A percentile compares a stretch with the other conserved stretches of the same genome.
These are phyloP conservation scores for Drosophila melanosoma DNA, from an alignment of 2,888 invertebrate species.

Conservation along the genomic window DNA sequence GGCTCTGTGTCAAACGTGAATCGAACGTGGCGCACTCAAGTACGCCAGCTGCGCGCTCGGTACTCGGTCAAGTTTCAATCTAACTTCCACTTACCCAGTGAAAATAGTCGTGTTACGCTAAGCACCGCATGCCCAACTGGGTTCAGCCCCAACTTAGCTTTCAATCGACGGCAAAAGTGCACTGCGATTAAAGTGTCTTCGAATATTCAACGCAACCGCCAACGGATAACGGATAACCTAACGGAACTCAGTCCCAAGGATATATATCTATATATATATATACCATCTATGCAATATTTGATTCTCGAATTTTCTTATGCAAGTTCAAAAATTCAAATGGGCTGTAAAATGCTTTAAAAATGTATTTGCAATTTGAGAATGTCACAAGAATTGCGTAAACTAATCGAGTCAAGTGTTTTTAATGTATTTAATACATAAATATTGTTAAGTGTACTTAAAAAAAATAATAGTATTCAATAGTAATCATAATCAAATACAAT, in stretches of 20 bases:
- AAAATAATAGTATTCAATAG: background rate
- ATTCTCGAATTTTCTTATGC: background rate
- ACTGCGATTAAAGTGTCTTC: slow-evolving; percentile 7
- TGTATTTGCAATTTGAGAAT: slow-evolving; percentile 44
- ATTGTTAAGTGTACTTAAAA: slow-evolving; percentile 36
- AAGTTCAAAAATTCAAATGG: slow-evolving; percentile 15
- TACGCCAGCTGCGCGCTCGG: slow-evolving; percentile 78
- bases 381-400: slow-evolving; percentile 45
- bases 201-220: slow-evolving; percentile 32
- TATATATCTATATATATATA: slow-evolving; percentile 3
- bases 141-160: slow-evolving; percentile 37
- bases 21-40: slow-evolving; percentile 80
- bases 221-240: slow-evolving; percentile 33
- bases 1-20: slow-evolving; percentile 73
- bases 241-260: slow-evolving; percentile 29
- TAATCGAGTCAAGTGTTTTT: slow-evolving; percentile 34
- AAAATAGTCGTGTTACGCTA: slow-evolving; percentile 42
- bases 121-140: slow-evolving; percentile 35
- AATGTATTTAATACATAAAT: slow-evolving; percentile 44
- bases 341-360: slow-evolving; percentile 29
- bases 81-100: slow-evolving; percentile 19
- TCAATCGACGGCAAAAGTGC: slow-evolving; percentile 27
- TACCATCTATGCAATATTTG: slow-evolving; percentile 25
- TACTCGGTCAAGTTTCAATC: slow-evolving; percentile 47
- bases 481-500: slow-evolving; percentile 54